Conservation (phyloP, 2,113 vertebrate species). For the Nettapus auritus region DNA sequence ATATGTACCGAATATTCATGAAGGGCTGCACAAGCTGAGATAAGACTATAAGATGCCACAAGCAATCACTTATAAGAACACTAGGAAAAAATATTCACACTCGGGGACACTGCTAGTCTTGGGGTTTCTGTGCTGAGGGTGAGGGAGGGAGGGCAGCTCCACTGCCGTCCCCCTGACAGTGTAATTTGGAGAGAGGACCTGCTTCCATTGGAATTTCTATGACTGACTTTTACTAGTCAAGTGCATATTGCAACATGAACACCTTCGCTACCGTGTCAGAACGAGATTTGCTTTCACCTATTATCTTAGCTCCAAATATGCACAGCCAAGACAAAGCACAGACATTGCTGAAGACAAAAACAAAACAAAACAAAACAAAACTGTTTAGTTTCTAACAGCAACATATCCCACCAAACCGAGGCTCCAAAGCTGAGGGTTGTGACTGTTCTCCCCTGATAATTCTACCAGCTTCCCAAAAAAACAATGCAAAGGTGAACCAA, state of each 20-base stretch:
- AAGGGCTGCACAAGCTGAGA: conserved; percentile 94
- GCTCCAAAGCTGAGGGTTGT: background rate
- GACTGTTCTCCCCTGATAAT: background rate
- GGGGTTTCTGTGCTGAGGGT: conserved; percentile 3
- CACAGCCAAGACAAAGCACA: background rate
- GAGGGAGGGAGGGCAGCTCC: background rate
- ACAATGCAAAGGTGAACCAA: background rate
- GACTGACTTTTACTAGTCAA: background rate
- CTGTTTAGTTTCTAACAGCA: background rate
- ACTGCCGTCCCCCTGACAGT: background rate
- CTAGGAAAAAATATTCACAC: conserved; percentile 47
- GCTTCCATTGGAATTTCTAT: background rate
- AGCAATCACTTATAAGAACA: conserved; percentile 77
- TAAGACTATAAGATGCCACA: conserved; percentile 88
- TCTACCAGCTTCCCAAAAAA: background rate
- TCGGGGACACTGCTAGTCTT: background rate
- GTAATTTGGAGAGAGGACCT: background rate
- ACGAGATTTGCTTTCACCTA: background rate
- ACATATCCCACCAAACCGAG: background rate
- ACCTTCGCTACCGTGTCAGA: background rate
- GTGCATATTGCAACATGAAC: accelerated
- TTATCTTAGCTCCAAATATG: background rate
- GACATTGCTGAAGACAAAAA: background rate
- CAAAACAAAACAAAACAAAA: background rate
- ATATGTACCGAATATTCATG: conserved; percentile 98